Conservation (phyloP, 2,888 invertebrate genomes). For the Harpalus rubripes region DNA sequence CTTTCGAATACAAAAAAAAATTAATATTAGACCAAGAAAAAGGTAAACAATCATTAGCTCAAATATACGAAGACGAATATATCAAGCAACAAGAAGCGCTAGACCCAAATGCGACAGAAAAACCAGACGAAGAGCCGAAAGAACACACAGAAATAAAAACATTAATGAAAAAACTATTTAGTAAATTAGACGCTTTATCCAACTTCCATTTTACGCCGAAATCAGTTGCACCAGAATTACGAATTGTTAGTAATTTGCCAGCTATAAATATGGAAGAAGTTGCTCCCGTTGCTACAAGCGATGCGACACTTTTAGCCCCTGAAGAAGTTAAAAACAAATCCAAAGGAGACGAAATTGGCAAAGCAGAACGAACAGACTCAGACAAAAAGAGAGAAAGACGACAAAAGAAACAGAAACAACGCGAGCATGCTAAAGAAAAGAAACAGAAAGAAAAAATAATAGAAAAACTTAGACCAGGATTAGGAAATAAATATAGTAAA, state of each 20-base stretch:
- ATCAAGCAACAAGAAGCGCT: conserved; percentile 83
- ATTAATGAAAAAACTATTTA: conserved; percentile 87
- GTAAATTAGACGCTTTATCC: conserved; percentile 93
- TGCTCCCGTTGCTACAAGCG: conserved; percentile 92
- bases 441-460: conserved; percentile 77
- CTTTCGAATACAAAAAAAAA: conserved; percentile 91
- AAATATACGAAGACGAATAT: conserved; percentile 95
- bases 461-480: conserved; percentile 79
- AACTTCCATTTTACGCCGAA: conserved; percentile 97
- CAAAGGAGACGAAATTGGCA: conserved; percentile 80
- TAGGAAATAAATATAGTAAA: conserved; percentile 79
- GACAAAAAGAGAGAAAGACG: conserved; percentile 94
- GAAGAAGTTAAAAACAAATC: conserved; percentile 88
- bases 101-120: conserved; percentile 80
- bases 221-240: conserved; percentile 90
- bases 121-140: conserved; percentile 84
- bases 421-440: conserved; percentile 78
- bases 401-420: conserved; percentile 90
- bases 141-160: conserved; percentile 88
- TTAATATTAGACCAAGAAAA: conserved; percentile 95
- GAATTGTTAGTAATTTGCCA: conserved; percentile 93
- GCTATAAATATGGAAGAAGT: conserved; percentile 97
- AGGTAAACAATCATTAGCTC: conserved; percentile 94
- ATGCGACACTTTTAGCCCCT: conserved; percentile 92
- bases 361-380: conserved; percentile 89